phyloP scores from a whole-genome alignment of 2,888 invertebrate genomes.

The Cynaeus angustus region DNA sequence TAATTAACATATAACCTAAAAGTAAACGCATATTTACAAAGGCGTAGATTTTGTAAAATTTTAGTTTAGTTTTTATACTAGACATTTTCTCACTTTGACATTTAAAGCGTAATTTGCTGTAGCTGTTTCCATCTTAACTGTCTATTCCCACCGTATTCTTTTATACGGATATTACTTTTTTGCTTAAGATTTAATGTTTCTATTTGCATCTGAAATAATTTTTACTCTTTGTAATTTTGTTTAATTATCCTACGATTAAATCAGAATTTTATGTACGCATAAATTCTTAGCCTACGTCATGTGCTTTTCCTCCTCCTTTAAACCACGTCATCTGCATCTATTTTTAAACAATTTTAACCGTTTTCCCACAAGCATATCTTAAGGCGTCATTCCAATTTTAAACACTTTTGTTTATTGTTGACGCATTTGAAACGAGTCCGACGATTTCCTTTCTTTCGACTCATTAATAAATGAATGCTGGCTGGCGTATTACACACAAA shows the following conservation, averaged over 20 bases:
- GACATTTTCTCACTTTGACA: too few species aligned
- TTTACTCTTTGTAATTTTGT: too few species aligned
- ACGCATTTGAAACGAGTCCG: conserved; percentile 8
- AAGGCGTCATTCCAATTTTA: conserved; percentile 3
- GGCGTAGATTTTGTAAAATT: too few species aligned
- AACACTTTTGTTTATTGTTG: conserved; percentile 8
- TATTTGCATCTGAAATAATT: too few species aligned
- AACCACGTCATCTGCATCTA: conserved; percentile 3
- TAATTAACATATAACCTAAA: too few species aligned
- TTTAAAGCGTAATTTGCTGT: too few species aligned
- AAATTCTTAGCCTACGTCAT: conserved; percentile 2
- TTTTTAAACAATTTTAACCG: neutral
- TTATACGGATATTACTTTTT: too few species aligned
- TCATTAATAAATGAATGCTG: conserved; percentile 30
- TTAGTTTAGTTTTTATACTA: too few species aligned
- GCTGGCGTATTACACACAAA: conserved; percentile 21
- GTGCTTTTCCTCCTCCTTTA: neutral
- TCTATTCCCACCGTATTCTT: too few species aligned
- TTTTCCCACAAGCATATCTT: neutral
- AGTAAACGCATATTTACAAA: too few species aligned
- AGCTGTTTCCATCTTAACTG: too few species aligned
- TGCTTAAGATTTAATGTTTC: too few species aligned
- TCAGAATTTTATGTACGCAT: neutral
- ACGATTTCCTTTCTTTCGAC: conserved; percentile 28
- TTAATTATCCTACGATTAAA: neutral